Base-by-base conservation (phyloP, 2,888 invertebrate genomes). In the Mythimna pallens region DNA sequence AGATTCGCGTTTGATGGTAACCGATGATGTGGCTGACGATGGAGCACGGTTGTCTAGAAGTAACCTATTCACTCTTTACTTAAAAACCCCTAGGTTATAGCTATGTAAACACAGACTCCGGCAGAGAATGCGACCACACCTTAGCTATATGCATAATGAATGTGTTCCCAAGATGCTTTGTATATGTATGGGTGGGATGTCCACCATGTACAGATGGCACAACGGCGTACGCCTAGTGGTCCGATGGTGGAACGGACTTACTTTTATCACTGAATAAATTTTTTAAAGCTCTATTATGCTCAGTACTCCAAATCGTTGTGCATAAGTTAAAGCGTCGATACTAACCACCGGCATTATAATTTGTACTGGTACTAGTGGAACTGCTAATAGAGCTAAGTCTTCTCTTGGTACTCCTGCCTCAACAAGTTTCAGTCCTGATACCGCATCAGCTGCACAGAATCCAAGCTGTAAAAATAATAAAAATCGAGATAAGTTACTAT, bases 331-430 rank as follows among this genome's bases (percentile, higher is more conserved):
- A 8, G 30, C 17, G 40, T 54, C 0, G 20, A 75, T 82, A 89
- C 99, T 98, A 70, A 99, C 95, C 86, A 99, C 94, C 8, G 99
- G 99, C 91, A 99, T 96, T 66, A 99, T 93, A 74, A 99, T 98
- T 95, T 99, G 99, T 61, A 99, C 96, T 17, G 99, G 99, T 65
- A 99, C 98, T 91, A 99, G 96, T 20, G 99, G 99, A 54, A 99
- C 97, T 1, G 99, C 99, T 89, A 99, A 96, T 70, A 99, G 94
- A 0, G 99, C 99, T 72, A 99, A 95, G 87, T 98, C 98, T 92
- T 99, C 99, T 89, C 99, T 99, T 0, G 99, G 99, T 65, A 99
- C 98, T 20, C 99, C 99, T 40, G 98, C 98, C 93, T 99, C 99
- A 1, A 99, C 98, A 65, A 99, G 96, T 94, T 99, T 99, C 77